Conservation (phyloP, 2,113 vertebrate genomes). For the Epinephelus moara region DNA sequence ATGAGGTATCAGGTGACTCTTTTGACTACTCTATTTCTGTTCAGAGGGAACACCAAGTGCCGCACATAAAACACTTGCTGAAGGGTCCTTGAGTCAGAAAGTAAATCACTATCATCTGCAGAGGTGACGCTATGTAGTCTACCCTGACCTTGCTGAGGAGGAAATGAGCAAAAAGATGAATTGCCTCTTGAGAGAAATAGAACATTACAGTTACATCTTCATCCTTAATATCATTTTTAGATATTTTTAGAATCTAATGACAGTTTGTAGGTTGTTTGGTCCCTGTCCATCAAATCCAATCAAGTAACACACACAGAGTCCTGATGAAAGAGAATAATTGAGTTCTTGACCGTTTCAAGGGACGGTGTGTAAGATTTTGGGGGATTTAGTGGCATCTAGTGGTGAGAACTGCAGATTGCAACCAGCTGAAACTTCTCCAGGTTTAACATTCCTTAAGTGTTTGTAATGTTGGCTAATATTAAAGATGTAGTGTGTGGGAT, state of each 20-base stretch:
- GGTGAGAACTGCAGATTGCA: no score
- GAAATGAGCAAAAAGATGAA: background rate
- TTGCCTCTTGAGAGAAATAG: background rate
- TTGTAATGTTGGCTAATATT: background rate
- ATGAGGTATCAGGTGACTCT: constrained; percentile 39
- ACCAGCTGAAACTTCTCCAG: no score
- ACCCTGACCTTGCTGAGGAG: background rate
- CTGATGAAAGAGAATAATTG: background rate
- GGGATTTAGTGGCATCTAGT: no score
- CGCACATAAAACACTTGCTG: constrained; percentile 2
- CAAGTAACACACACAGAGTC: background rate
- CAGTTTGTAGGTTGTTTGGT: background rate
- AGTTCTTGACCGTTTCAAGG: background rate
- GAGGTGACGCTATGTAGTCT: background rate
- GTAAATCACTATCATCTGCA: background rate
- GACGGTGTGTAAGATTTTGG: no score
- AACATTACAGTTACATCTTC: background rate
- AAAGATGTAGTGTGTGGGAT: background rate
- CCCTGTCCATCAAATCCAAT: background rate
- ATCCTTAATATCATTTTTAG: background rate
- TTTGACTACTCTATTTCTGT: constrained; percentile 33
- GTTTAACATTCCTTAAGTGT: no score
- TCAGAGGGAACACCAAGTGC: background rate
- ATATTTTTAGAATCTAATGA: background rate
- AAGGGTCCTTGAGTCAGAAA: constrained; percentile 15